phyloP scores from a whole-genome alignment of 2,113 vertebrate genomes.

The Oriolus oriolus region DNA sequence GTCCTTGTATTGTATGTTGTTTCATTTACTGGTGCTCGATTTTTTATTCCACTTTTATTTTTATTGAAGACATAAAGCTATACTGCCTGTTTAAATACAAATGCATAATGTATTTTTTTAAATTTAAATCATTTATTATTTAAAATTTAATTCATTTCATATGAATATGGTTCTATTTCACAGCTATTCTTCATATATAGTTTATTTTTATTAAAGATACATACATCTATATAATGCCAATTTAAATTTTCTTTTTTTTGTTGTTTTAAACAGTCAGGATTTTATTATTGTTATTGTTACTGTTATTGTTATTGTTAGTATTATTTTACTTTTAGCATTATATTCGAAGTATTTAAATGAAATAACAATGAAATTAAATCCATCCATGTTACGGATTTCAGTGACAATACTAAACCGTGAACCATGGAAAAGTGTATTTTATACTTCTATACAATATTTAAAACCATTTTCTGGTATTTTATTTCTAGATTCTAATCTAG shows the following conservation, averaged over 20 bases:
- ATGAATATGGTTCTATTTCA: neutral
- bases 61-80: neutral
- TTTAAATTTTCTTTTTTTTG: neutral
- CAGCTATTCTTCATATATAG: neutral
- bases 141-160: neutral
- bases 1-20: neutral
- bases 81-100: conserved; percentile 7
- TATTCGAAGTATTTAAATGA: neutral
- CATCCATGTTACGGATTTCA: neutral
- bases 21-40: neutral
- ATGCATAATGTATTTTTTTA: neutral
- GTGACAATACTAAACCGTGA: neutral
- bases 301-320: neutral
- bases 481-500: neutral
- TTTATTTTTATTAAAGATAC: neutral
- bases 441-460: neutral
- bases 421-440: neutral
- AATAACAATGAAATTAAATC: neutral
- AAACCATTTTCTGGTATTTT: neutral
- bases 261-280: neutral
- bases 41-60: neutral
- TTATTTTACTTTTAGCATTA: neutral
- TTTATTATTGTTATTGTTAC: neutral
- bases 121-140: neutral
- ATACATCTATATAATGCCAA: neutral